Base-by-base conservation (phyloP, 1,140 invertebrate genomes). In the Zaprionus davidi region DNA sequence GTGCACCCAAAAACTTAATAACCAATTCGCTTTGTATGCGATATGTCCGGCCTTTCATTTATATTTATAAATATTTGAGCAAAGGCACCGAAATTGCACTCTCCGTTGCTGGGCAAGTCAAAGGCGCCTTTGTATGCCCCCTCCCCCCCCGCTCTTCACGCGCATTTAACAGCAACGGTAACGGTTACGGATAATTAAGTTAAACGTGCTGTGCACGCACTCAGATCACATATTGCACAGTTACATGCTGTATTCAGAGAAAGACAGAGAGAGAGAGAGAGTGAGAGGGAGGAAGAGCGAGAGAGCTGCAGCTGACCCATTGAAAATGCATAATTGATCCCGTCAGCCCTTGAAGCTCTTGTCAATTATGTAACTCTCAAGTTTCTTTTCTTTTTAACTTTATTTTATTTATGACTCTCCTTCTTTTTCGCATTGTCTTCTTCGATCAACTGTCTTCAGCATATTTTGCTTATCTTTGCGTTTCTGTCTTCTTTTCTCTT, bases 31-130 rank as follows among this genome's bases (percentile, higher is more conserved):
- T 88, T 88, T 88, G 85, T 88, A 74, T 64, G 65, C 70, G 41
- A 81, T 80, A 88, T 75, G 78, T 44, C 51, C 75, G 36, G 41
- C 65, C 51, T 70, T 62, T 80, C 59, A 63, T 81, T 84, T 88
- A 79, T 81, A 85, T 85, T 85, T 85, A 88, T 90, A 74, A 84
- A 88, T 88, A 90, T 88, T 85, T 90, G 65, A 85, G 76, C 71
- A 82, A 84, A 81, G 76, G 78, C 59, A 51, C 36, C 13, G 17
- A 51, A 51, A 51, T 51, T 63, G 28, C 22, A 34, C 65, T 34
- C 11, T 26, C 26, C 34, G 36, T n/a, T 7, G 26, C 13, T 17
- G 11, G 38, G 38, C 34, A 53, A 60, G 51, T 38, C 41, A 73
- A 77, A 65, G 38, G 66, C 53, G 59, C 69, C 44, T 71, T 66